Evolutionary conservation across 2,888 invertebrate species (phyloP), one percentile per base, ranked within the genome.

Genomic region (Torymus tubicola): DNA sequence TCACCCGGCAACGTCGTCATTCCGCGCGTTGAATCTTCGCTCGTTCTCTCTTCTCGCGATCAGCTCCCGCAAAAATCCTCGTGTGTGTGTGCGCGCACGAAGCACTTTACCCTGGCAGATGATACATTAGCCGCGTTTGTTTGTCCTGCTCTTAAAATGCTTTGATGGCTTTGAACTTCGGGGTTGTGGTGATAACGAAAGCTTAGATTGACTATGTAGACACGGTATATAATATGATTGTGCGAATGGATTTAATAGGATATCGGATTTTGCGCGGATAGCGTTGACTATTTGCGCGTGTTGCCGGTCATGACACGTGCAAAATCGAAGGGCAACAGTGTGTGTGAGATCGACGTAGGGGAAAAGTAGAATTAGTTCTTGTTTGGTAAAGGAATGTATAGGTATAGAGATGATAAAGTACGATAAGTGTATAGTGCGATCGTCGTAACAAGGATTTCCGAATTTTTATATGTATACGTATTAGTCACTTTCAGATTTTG

Each of bases 91-190:
- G 60, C 12, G 31, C 31, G 0, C 31, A 31, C 0, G 2, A 3
- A 8, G 31, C 31, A 31, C 31, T 31, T 31, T 31, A 8, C 31
- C 31, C 5, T 2, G 76, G 69, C 85, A 85, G 82, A 85, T 85
- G 84, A 81, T 81, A 50, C 84, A 85, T 85, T 84, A 84, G 75
- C 50, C 61, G 10, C 42, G 60, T 50, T 16, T 84, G 77, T 84
- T 84, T 84, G 67, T 57, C 31, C 18, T 67, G 74, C 83, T 80
- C 83, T 84, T 31, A 16, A 75, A 61, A 58, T 13, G n/a, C 0
- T 16, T 8, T 52, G 70, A 77, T 72, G 31, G 60, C 52, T 58
- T 65, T 21, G 50, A 31, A 58, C 52, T 78, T 78, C 14, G 50
- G 18, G 24, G 14, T 50, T 4, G 31, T 14, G 18, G 14, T 31